Conservation (phyloP, 2,797 vertebrate genomes). For the Onychomys torridus region DNA sequence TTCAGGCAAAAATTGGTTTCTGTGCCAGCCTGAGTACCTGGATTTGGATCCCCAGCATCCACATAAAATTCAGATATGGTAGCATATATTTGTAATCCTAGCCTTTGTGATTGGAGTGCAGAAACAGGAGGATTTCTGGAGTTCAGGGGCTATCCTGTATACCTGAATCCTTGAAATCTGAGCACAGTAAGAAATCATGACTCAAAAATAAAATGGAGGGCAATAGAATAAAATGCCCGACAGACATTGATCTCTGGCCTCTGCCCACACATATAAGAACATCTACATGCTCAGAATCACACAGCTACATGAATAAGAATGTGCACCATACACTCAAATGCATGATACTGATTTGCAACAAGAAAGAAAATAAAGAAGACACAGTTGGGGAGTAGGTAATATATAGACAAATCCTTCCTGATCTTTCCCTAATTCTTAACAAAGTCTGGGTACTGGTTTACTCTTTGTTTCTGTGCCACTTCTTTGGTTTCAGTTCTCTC, state of each 20-base stretch:
- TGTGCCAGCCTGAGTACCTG: not conserved
- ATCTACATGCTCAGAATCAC: not conserved
- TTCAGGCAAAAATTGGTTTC: not conserved
- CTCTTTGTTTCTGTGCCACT: not conserved
- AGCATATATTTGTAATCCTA: not conserved
- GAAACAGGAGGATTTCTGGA: not conserved
- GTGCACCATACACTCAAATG: not conserved
- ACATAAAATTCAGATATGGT: not conserved
- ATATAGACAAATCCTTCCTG: not conserved
- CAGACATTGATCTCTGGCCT: not conserved
- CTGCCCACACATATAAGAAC: not conserved
- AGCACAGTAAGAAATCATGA: not conserved
- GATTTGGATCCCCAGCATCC: not conserved
- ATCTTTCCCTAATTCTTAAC: not conserved
- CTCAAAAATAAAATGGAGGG: not conserved
- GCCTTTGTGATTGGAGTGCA: too few species aligned
- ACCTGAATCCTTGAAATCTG: not conserved
- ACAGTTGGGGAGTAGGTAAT: not conserved
- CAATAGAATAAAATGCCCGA: not conserved
- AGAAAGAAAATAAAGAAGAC: conserved; percentile 15
- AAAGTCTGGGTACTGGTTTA: not conserved
- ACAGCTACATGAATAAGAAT: not conserved
- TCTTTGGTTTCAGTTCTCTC: not conserved
- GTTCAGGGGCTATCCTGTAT: not conserved
- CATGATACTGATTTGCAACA: not conserved